Evolutionary conservation across 2,797 vertebrate genomes (phyloP).

Genomic region (Phoebastria nigripes): DNA sequence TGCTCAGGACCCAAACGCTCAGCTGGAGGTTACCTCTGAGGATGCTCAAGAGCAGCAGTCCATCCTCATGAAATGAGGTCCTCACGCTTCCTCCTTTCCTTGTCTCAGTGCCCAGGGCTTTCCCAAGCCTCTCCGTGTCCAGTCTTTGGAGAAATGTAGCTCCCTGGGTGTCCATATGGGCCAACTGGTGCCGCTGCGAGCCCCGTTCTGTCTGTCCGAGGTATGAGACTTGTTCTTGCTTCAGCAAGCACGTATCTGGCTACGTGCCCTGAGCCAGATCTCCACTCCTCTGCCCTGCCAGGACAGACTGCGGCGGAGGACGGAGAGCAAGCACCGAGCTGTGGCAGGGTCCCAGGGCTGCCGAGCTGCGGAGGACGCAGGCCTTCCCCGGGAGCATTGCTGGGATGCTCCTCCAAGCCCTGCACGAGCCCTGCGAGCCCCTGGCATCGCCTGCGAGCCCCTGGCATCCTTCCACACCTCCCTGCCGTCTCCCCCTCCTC

Average conservation of each 20-base stretch:
- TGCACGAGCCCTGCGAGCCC: neutral
- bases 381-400: neutral
- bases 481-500: neutral
- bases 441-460: neutral
- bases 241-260: neutral
- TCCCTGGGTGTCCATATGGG: neutral
- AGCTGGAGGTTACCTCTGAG: neutral
- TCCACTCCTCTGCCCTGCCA: neutral
- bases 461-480: neutral
- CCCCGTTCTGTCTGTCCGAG: neutral
- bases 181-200: neutral
- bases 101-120: neutral
- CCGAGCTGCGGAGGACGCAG: fast-evolving
- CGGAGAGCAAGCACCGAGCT: neutral
- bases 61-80: neutral
- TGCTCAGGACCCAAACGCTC: neutral
- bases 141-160: fast-evolving
- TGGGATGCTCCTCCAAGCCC: neutral
- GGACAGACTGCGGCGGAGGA: neutral
- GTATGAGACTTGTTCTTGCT: neutral
- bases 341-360: neutral
- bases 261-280: neutral
- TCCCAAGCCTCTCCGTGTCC: neutral
- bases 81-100: neutral
- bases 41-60: neutral